Percentiles rank a stretch among this genome's conserved stretches.
Conservation (phyloP, 64 coral and sea anemone genomes). For the Hydrozoanthus tunicans region DNA sequence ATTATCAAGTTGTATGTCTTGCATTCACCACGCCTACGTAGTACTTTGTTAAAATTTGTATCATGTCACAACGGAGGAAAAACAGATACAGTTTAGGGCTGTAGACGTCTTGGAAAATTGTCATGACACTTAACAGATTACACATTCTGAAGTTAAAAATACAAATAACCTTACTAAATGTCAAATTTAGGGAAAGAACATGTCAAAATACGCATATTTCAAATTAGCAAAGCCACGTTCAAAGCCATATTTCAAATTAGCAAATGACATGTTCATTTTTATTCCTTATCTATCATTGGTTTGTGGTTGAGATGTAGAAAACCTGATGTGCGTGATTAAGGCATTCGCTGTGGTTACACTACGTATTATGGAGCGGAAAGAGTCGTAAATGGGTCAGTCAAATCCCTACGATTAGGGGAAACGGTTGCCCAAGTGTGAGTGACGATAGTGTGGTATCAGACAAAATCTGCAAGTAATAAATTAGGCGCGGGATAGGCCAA, state of each 20-base stretch:
- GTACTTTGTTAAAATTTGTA: not conserved
- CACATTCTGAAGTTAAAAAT: not conserved
- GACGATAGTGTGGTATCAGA: not conserved
- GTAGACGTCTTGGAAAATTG: not conserved
- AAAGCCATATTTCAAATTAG: too few relatives aligned
- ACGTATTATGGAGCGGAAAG: not conserved
- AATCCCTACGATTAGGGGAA: not conserved
- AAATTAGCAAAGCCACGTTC: not conserved
- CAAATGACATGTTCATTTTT: too few relatives aligned
- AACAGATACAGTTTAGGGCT: not conserved
- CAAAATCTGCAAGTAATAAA: too few relatives aligned
- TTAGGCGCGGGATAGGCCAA: too few relatives aligned
- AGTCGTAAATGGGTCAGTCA: not conserved
- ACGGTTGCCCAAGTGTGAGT: not conserved
- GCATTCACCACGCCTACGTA: not conserved
- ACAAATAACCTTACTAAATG: not conserved
- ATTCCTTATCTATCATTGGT: not conserved
- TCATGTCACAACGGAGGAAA: too few relatives aligned
- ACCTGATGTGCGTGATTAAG: not conserved
- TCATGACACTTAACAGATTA: not conserved
- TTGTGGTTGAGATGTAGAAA: not conserved
- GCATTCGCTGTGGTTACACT: not conserved
- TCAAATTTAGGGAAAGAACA: not conserved
- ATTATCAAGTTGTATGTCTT: constrained; percentile 19
- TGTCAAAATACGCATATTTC: not conserved